Evolutionary conservation across 2,797 vertebrate species (phyloP).

Genomic region (Mycteria americana): DNA sequence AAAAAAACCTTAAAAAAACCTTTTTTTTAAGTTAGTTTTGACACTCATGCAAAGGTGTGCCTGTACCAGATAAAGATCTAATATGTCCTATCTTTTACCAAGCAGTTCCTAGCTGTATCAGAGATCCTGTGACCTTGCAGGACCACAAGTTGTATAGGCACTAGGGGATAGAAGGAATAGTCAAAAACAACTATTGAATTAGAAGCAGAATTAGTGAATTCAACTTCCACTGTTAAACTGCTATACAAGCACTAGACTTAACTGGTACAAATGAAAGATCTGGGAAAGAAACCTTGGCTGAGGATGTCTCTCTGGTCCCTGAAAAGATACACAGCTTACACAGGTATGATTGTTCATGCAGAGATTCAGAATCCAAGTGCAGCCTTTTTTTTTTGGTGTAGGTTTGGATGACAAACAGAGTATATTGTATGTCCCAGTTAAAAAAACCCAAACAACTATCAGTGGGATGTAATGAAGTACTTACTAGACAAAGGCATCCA

Average conservation of each 20-base stretch:
- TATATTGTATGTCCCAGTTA: neutral
- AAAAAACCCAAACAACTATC: neutral
- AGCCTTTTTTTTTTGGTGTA: neutral
- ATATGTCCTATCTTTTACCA: neutral
- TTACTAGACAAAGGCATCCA: neutral
- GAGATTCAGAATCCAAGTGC: neutral
- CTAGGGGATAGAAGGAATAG: neutral
- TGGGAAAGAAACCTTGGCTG: neutral
- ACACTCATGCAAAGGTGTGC: neutral
- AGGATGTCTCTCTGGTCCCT: neutral
- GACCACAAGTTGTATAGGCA: neutral
- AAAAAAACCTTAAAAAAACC: fast-evolving
- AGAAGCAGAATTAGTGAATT: neutral
- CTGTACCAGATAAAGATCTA: neutral
- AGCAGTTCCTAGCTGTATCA: neutral
- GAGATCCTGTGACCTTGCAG: neutral
- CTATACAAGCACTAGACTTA: neutral
- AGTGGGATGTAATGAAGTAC: neutral
- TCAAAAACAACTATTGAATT: neutral
- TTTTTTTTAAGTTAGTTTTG: neutral
- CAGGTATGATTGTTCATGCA: neutral
- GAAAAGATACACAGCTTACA: neutral
- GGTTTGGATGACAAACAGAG: neutral
- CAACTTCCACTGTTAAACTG: neutral
- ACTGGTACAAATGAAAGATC: neutral